Conservation (phyloP, 2,797 vertebrate species). For the Echeneis naucrates region DNA sequence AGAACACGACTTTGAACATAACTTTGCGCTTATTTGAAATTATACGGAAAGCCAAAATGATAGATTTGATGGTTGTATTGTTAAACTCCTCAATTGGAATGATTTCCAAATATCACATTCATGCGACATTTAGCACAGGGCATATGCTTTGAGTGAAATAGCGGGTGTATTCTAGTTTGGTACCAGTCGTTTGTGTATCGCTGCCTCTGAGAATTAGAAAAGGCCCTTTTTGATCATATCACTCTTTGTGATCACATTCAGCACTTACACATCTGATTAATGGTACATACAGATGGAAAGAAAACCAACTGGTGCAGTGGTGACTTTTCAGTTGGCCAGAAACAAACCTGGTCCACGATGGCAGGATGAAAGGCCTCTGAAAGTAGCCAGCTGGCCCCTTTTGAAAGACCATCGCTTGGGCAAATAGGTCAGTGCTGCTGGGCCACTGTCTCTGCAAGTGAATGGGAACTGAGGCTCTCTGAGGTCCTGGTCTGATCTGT, state of each 20-base stretch:
- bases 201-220: constrained; percentile 17
- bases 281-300: constrained; percentile 15
- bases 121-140: constrained; percentile 40
- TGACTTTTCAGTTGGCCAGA: constrained; percentile 57
- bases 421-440: constrained; percentile 62
- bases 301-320: constrained; percentile 17
- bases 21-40: constrained; percentile 19
- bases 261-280: constrained; percentile 27
- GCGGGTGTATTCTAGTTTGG: constrained; percentile 26
- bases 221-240: background rate
- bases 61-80: constrained; percentile 35
- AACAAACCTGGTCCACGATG: constrained; percentile 50
- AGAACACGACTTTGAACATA: constrained; percentile 22
- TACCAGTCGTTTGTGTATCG: constrained; percentile 12
- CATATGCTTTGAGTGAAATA: constrained; percentile 34
- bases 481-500: constrained; percentile 65
- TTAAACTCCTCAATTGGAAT: constrained; percentile 20
- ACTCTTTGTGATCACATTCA: constrained; percentile 12
- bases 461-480: constrained; percentile 55
- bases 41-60: constrained; percentile 28
- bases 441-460: constrained; percentile 48
- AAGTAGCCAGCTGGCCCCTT: constrained; percentile 59
- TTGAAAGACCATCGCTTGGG: constrained; percentile 57
- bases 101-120: constrained; percentile 34
- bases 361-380: constrained; percentile 48